phyloP scores from a whole-genome alignment of 2,797 vertebrate genomes.

The Chrysocyon brachyurus region DNA sequence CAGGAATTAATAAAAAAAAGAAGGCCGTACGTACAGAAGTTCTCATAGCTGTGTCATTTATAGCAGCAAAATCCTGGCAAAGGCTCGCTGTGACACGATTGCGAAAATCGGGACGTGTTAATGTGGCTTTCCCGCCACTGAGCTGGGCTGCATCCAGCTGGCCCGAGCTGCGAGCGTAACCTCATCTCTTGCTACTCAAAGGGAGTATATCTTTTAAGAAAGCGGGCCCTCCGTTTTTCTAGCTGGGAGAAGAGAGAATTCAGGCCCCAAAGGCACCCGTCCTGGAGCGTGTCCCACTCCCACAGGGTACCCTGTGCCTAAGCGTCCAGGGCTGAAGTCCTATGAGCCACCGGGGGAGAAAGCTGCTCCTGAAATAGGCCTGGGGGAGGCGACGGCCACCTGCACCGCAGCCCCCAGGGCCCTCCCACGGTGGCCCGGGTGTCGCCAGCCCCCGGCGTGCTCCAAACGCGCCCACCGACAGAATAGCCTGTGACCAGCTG shows the following conservation, averaged over 20 bases:
- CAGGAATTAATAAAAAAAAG: background rate
- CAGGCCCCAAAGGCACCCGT: background rate
- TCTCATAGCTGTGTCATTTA: accelerated
- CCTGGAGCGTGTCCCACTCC: accelerated
- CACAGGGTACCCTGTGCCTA: background rate
- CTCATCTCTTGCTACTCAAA: background rate
- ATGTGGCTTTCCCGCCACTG: background rate
- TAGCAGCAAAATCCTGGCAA: no score
- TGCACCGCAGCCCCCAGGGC: accelerated
- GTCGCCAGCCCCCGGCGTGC: accelerated
- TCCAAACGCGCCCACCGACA: background rate
- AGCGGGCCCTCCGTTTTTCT: background rate
- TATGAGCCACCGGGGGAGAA: background rate
- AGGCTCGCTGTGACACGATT: accelerated
- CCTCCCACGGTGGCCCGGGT: accelerated
- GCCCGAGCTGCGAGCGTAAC: accelerated
- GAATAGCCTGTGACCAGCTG: accelerated
- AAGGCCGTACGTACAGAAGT: accelerated
- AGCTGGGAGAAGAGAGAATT: background rate
- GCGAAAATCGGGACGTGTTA: accelerated
- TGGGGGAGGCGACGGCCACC: accelerated
- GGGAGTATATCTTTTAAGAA: background rate
- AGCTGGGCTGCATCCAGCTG: accelerated
- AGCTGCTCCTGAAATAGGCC: background rate
- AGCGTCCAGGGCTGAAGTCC: background rate